These are phyloP conservation scores for Mesocricetus auratus DNA, from an alignment of 2,113 vertebrate species.

Conservation along the genomic window DNA sequence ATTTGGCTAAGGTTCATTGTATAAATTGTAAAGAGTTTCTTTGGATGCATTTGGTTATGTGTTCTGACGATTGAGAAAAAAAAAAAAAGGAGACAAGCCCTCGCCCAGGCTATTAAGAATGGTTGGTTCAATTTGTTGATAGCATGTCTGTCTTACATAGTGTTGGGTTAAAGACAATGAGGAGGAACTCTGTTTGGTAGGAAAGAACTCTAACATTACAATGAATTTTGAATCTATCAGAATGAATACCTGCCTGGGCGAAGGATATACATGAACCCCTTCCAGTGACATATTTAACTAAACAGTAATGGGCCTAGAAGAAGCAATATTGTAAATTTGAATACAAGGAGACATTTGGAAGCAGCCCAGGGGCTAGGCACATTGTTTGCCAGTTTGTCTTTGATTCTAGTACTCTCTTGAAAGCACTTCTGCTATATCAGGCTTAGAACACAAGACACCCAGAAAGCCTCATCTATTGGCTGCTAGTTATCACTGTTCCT, in stretches of 20 bases:
- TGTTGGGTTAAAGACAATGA: neutral
- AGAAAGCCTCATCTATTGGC: neutral
- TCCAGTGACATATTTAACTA: neutral
- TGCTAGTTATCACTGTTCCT: neutral
- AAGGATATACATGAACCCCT: neutral
- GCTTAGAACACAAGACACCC: neutral
- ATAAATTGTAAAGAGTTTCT: neutral
- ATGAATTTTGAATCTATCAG: neutral
- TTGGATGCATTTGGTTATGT: neutral
- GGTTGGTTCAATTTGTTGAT: neutral
- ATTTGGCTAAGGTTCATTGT: neutral
- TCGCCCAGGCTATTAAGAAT: neutral
- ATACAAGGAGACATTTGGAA: neutral
- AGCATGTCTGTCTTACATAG: neutral
- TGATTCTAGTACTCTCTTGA: neutral
- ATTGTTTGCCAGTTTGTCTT: neutral
- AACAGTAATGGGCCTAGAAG: neutral
- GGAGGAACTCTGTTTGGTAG: neutral
- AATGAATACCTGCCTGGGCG: neutral
- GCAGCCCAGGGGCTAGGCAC: accelerated
- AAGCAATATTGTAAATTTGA: neutral
- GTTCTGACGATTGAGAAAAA: slow-evolving; percentile 24
- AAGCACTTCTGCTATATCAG: neutral
- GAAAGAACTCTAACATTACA: neutral
- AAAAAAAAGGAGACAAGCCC: neutral